Evolutionary conservation across 2,888 invertebrate species (phyloP), one percentile per base, ranked within the genome.

Genomic region (Thelaira solivaga): DNA sequence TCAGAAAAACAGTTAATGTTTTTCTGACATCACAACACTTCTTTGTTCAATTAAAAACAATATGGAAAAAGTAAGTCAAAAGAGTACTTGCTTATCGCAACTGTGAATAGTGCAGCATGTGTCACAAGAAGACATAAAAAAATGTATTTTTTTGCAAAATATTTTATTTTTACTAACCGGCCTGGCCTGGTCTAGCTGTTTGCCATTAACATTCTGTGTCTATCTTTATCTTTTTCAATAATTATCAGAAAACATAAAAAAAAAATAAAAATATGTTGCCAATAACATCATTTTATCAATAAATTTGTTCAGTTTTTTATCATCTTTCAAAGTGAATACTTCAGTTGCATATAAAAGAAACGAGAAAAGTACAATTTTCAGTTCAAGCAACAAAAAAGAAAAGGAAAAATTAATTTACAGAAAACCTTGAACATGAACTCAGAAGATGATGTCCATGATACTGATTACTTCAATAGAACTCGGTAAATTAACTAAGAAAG

Each of bases 391-490:
- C 4, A 2, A 7, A 2, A 8, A 39, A 13, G 16, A 39, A 39
- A 39, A 2, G 2, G 10, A 36, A 13, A n/a, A 5, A 4, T 11
- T 3, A 36, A 13, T 22, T 34, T n/a, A n/a, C n/a, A n/a, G n/a
- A n/a, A 6, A 39, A 29, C 18, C 10, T 13, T 0, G 16, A n/a
- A 29, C 6, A 76, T 76, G 67, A 71, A 64, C 16, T 24, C n/a
- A 2, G 76, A 64, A 45, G 55, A 7, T 45, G 74, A 75, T 36
- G 22, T 13, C 16, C 68, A 75, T 29, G 72, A 80, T 47, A n/a
- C n/a, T n/a, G 76, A 77, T 13, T 61, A n/a, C 26, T 81, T 68
- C 29, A 45, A 16, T 18, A 72, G 72, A 61, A 75, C 65, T 22
- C 79, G 80, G 81, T 81, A 79, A 72, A 26, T 1, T 39, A 6